Percentiles rank a stretch among this genome's conserved stretches.
Evolutionary conservation across 2,797 vertebrate genomes (phyloP).

Genomic region (Microcaecilia unicolor): DNA sequence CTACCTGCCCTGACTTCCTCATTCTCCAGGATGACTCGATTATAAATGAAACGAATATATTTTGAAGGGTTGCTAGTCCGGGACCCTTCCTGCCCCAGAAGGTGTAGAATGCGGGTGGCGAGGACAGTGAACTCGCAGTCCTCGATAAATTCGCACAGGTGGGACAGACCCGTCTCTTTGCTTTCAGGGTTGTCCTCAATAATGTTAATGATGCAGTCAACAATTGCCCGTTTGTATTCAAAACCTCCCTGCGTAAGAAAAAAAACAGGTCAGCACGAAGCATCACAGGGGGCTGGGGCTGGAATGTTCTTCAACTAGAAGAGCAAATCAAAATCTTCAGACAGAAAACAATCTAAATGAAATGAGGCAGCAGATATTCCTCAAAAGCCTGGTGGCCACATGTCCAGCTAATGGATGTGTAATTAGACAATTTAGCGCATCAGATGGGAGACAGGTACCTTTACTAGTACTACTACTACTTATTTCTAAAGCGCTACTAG

Average conservation of each 20-base stretch:
- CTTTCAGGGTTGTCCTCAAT: constrained; percentile 68
- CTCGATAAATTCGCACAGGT: constrained; percentile 67
- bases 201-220: constrained; percentile 71
- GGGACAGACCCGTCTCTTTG: constrained; percentile 65
- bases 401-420: too few relatives aligned
- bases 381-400: too few relatives aligned
- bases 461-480: too few relatives aligned
- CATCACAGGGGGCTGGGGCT: too few relatives aligned
- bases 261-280: too few relatives aligned
- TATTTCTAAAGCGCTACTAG: too few relatives aligned
- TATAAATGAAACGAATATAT: constrained; percentile 72
- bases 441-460: too few relatives aligned
- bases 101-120: constrained; percentile 65
- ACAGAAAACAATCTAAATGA: too few relatives aligned
- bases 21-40: constrained; percentile 66
- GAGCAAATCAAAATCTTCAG: too few relatives aligned
- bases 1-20: constrained; percentile 67
- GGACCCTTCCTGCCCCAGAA: constrained; percentile 64
- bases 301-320: too few relatives aligned
- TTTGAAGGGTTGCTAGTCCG: constrained; percentile 65
- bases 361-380: too few relatives aligned
- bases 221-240: constrained; percentile 67
- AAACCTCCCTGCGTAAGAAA: constrained; percentile 52
- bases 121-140: constrained; percentile 69
- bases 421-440: too few relatives aligned